Base-by-base conservation (phyloP, 2,888 invertebrate genomes). In the Junonia oenone region DNA sequence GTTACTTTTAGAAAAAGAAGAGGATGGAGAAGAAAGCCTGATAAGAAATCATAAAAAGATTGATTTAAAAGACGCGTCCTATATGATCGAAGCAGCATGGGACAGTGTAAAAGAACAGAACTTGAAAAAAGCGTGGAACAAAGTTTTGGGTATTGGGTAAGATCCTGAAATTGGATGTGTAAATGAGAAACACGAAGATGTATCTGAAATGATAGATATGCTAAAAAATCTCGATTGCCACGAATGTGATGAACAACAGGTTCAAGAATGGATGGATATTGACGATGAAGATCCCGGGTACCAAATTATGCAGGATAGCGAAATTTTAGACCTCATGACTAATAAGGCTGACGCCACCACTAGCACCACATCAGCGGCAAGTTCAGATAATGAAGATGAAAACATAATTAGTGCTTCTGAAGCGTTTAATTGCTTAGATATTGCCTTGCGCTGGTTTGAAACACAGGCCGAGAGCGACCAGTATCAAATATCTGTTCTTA, bases 31-130 rank as follows among this genome's bases (percentile, higher is more conserved):
- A 63, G 58, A 59, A 59, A 62, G 56, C 53, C 38, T 61, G 55
- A 61, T 61, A 61, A 60, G 52, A 56, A 62, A 60, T 60, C 62
- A 63, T 62, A 63, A 58, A 63, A 58, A 62, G 58, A n/a, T n/a
- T 57, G 57, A 62, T 64, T 62, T 33, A 33, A 33, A 33, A 11
- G 33, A 33, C 33, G 33, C 33, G 33, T 33, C 33, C 53, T 59
- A 61, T 19, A 61, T 61, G 58, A 59, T 61, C 55, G 37, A 59
- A 58, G 58, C 58, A 59, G 63, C 59, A 59, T 59, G 58, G 63
- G 58, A 59, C 52, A 61, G 58, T 58, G 58, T 56, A 55, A 63
- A 58, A 63, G 58, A 60, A 15, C 60, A 63, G 53, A 58, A 40
- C 11, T 43, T 19, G 43, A 43, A 62, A 60, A 62, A 55, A 60